These are phyloP conservation scores for Brachionus calyciflorus DNA, from an alignment of 1,140 invertebrate genomes.

Conservation along the genomic window DNA sequence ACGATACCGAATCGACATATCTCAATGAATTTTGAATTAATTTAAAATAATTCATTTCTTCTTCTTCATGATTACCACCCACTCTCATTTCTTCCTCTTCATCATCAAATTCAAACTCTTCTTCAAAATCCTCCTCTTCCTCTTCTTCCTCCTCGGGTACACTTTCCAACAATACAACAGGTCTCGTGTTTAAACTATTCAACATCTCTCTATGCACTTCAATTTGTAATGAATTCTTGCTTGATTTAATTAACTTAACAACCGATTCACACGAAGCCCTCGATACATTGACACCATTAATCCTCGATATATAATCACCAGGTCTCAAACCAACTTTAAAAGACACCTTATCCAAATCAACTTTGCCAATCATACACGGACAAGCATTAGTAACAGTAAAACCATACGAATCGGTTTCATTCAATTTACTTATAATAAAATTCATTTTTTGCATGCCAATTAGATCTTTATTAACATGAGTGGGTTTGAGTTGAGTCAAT, in stretches of 20 bases:
- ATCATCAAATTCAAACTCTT: no score
- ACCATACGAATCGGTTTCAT: conserved; percentile 17
- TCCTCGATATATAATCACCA: conserved; percentile 83
- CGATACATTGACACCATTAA: conserved; percentile 75
- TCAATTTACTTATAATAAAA: neutral
- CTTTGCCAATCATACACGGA: conserved; percentile 40
- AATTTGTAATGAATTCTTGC: neutral
- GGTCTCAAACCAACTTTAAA: conserved; percentile 82
- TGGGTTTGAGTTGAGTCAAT: neutral
- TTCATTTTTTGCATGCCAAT: neutral
- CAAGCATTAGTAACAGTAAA: conserved; percentile 34
- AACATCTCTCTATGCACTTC: conserved; percentile 1
- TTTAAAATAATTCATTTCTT: conserved; percentile 33
- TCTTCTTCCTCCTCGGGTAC: conserved; percentile 36
- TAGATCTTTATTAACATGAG: conserved; percentile 43
- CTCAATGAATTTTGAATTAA: conserved; percentile 26
- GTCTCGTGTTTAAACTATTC: neutral
- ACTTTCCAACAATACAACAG: neutral
- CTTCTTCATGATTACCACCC: neutral
- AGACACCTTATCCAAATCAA: conserved; percentile 64
- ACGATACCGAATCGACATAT: conserved; percentile 4
- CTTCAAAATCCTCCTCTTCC: neutral
- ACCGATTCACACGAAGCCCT: conserved; percentile 57
- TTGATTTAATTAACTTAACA: conserved; percentile 56
- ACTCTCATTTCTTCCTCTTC: conserved; percentile 36